Evolutionary conservation across 2,113 vertebrate genomes (phyloP).

Genomic region (Barbus barbus): DNA sequence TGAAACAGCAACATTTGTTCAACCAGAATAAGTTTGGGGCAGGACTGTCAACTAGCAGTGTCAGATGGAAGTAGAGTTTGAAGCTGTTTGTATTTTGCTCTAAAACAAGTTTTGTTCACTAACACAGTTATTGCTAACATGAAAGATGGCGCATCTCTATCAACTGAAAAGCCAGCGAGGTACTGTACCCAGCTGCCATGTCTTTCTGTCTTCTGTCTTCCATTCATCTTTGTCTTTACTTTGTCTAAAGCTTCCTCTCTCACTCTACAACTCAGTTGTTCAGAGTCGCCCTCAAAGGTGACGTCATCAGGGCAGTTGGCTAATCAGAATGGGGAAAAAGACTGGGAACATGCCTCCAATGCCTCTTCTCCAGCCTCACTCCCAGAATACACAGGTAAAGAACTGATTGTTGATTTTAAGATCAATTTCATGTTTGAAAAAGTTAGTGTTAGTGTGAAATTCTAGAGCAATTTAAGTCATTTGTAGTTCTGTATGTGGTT

Average conservation of each 20-base stretch:
- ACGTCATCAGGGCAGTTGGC: conserved; percentile 75
- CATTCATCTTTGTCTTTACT: not conserved
- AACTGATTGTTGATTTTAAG: not conserved
- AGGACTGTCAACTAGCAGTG: not conserved
- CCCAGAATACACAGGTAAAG: conserved; percentile 84
- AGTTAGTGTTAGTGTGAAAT: not conserved
- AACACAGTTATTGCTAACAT: not conserved
- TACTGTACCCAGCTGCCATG: not conserved
- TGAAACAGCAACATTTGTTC: not conserved
- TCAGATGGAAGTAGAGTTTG: not conserved
- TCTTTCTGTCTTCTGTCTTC: not conserved
- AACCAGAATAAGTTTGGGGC: not conserved
- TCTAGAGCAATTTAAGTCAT: not conserved
- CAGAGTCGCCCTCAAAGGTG: conserved; percentile 75
- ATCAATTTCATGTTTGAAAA: not conserved
- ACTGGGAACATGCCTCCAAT: conserved; percentile 81
- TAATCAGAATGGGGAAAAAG: conserved; percentile 79
- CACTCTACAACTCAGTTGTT: conserved; percentile 61
- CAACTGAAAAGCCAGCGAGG: conserved; percentile 34
- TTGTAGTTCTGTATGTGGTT: not conserved
- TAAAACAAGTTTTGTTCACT: not conserved
- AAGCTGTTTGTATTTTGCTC: not conserved
- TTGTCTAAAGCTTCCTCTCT: not conserved
- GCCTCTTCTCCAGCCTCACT: conserved; percentile 81
- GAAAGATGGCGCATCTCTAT: conserved; percentile 6